Percentiles rank a stretch among this genome's conserved stretches.
phyloP scores from a whole-genome alignment of 92 coral and sea anemone species.

The Actinostola sp. region DNA sequence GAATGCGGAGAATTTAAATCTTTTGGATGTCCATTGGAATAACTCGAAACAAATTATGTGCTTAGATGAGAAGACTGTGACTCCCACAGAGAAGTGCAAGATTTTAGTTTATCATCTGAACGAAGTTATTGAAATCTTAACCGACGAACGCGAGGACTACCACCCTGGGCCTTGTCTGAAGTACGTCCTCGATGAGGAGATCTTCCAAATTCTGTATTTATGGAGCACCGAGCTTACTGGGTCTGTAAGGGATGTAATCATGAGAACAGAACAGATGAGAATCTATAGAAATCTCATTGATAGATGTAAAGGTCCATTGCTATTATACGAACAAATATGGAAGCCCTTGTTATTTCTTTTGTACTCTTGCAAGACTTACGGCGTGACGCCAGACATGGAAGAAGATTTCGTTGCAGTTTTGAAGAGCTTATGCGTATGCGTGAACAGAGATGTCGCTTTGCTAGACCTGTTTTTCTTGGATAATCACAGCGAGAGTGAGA shows the following conservation, averaged over 20 bases:
- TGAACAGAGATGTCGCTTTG: constrained; percentile 87
- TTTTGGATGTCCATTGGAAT: constrained; percentile 85
- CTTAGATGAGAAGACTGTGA: constrained; percentile 77
- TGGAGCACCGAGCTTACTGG: constrained; percentile 82
- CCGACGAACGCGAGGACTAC: constrained; percentile 90
- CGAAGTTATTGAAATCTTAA: constrained; percentile 76
- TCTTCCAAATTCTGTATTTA: constrained; percentile 73
- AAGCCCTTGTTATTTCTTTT: constrained; percentile 80
- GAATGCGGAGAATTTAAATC: constrained; percentile 67
- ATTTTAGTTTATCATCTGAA: constrained; percentile 86
- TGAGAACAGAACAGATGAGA: constrained; percentile 87
- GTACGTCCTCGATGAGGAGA: constrained; percentile 78
- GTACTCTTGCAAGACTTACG: constrained; percentile 75
- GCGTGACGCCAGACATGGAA: constrained; percentile 81
- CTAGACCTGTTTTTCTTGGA: constrained; percentile 89
- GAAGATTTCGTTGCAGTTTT: constrained; percentile 86
- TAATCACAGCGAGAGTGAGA: constrained; percentile 68
- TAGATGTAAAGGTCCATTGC: constrained; percentile 74
- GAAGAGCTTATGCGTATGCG: constrained; percentile 93
- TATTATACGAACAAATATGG: constrained; percentile 92
- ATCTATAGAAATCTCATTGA: constrained; percentile 83
- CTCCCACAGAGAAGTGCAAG: constrained; percentile 81
- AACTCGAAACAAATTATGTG: constrained; percentile 81
- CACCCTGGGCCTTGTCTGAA: constrained; percentile 93
- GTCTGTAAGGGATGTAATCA: constrained; percentile 65